A percentile compares a stretch with the other conserved stretches of the same genome.
phyloP scores from a whole-genome alignment of 2,797 vertebrate species.

The Crenuchus spilurus region DNA sequence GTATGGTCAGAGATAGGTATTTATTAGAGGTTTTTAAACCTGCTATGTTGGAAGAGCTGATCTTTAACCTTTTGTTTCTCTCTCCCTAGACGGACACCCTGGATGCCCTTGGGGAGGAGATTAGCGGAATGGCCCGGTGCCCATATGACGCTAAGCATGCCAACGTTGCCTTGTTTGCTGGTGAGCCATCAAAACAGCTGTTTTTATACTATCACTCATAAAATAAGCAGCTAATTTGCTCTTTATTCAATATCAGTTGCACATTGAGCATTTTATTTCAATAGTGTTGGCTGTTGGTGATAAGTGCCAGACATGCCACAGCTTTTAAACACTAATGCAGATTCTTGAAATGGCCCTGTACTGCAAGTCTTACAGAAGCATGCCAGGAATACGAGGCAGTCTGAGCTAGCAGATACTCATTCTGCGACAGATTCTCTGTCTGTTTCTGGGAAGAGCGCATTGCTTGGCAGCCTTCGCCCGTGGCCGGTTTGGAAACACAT shows the following conservation, averaged over 20 bases:
- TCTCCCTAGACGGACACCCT: conserved; percentile 88
- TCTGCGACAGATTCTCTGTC: conserved; percentile 31
- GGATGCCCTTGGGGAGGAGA: conserved; percentile 92
- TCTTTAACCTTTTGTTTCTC: conserved; percentile 48
- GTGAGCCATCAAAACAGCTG: conserved; percentile 72
- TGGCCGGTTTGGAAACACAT: conserved; percentile 57
- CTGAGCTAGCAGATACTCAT: conserved; percentile 12
- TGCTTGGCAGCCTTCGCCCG: conserved; percentile 35
- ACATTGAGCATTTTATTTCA: not conserved
- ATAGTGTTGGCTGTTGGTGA: not conserved
- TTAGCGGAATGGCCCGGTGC: conserved; percentile 98
- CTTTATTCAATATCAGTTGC: not conserved
- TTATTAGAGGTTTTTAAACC: not conserved
- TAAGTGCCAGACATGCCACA: conserved; percentile 7
- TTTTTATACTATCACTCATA: not conserved
- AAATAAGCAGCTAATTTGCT: not conserved
- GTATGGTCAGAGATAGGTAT: not conserved
- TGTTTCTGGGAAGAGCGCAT: conserved; percentile 42
- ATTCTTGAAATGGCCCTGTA: conserved; percentile 3
- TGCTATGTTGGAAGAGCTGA: conserved; percentile 23
- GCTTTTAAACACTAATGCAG: conserved; percentile 21
- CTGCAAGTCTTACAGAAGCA: conserved; percentile 6
- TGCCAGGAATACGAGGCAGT: conserved; percentile 30
- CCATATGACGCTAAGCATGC: conserved; percentile 98
- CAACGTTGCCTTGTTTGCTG: conserved; percentile 95